A percentile compares a stretch with the other conserved stretches of the same genome.
phyloP scores from a whole-genome alignment of 35 echinoderm and acorn worm species.

The Anneissia japonica region DNA sequence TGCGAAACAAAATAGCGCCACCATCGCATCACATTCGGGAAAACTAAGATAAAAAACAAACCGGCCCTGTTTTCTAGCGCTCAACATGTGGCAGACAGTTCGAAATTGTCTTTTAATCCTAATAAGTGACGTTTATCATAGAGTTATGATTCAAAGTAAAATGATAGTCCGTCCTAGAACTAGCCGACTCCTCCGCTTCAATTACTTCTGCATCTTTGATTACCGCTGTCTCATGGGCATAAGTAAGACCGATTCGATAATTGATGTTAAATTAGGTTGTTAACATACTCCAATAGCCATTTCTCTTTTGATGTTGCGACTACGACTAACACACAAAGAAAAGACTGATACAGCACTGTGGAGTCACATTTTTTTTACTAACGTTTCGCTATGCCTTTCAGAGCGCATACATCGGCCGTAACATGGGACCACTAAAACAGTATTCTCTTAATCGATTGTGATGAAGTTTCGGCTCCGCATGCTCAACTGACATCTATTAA shows the following conservation, averaged over 20 bases:
- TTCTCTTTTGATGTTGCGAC: neutral
- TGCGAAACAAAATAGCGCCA: too few relatives aligned
- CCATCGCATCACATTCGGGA: neutral
- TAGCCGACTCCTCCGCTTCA: neutral
- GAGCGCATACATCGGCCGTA: neutral
- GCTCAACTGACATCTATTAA: neutral
- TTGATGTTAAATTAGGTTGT: neutral
- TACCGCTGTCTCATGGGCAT: neutral
- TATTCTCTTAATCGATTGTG: neutral
- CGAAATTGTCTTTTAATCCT: neutral
- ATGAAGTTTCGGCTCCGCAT: neutral
- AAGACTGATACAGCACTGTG: neutral
- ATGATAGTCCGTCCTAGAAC: neutral
- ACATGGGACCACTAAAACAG: neutral
- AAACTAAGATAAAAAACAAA: too few relatives aligned
- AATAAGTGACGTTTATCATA: constrained; percentile 2
- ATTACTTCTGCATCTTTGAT: neutral
- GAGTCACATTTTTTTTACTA: neutral
- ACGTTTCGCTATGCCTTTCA: neutral
- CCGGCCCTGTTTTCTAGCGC: too few relatives aligned
- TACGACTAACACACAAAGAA: neutral
- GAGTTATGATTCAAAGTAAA: neutral
- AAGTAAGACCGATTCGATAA: neutral
- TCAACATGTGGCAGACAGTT: neutral
- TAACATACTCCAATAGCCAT: neutral